These are phyloP conservation scores for Stegophylla sp. DNA, from an alignment of 2,888 invertebrate genomes.

Conservation along the genomic window DNA sequence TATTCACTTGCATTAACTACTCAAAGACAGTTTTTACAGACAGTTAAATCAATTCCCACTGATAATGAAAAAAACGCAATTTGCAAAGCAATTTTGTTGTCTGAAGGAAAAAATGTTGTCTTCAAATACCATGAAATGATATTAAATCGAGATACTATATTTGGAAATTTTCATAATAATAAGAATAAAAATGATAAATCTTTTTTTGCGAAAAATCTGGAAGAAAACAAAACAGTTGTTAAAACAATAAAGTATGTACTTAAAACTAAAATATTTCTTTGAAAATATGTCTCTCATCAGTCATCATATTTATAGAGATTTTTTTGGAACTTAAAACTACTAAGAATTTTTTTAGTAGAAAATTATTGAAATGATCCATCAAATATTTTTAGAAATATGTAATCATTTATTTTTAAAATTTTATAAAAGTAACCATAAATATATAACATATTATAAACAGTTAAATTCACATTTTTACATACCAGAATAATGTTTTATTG, in stretches of 20 bases:
- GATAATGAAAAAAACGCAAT: conserved; percentile 36
- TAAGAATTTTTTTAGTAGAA: too few species aligned
- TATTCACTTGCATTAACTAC: conserved; percentile 28
- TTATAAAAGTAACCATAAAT: too few species aligned
- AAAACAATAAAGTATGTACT: conserved; percentile 41
- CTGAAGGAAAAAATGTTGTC: neutral
- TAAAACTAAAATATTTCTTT: neutral
- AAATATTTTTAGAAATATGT: too few species aligned
- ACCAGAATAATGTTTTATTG: too few species aligned
- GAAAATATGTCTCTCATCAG: too few species aligned
- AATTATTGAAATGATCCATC: too few species aligned
- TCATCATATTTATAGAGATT: too few species aligned
- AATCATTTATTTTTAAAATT: too few species aligned
- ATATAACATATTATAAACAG: too few species aligned
- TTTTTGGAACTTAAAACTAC: too few species aligned
- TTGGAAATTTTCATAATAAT: conserved; percentile 22
- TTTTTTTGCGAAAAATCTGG: neutral
- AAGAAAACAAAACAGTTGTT: conserved; percentile 34
- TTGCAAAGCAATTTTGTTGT: conserved; percentile 27
- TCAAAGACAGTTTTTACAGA: conserved; percentile 15
- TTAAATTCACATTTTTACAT: too few species aligned
- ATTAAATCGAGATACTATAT: conserved; percentile 20
- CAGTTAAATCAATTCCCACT: conserved; percentile 16
- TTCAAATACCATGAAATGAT: conserved; percentile 41
- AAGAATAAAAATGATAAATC: conserved; percentile 13